A percentile compares a stretch with the other conserved stretches of the same genome.
Conservation (phyloP, 2,888 invertebrate genomes). For the Papilio demoleus region DNA sequence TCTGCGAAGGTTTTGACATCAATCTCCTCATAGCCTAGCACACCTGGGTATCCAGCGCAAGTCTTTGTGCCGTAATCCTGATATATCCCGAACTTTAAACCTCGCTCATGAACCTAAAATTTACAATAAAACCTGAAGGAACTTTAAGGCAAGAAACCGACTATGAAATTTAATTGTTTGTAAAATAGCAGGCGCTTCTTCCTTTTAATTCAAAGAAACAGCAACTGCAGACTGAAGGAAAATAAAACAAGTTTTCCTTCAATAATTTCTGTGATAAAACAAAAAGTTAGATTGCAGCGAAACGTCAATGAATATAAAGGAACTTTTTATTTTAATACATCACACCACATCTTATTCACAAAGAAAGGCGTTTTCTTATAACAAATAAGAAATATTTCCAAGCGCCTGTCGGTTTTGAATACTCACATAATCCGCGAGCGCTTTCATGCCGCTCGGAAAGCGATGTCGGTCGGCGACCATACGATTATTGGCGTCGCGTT, state of each 20-base stretch:
- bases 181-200: too few species aligned
- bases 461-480: conserved; percentile 86
- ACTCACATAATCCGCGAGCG: conserved; percentile 88
- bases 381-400: not conserved
- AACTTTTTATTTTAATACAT: too few species aligned
- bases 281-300: too few species aligned
- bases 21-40: conserved; percentile 84
- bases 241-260: too few species aligned
- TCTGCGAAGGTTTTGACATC: conserved; percentile 90
- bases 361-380: too few species aligned
- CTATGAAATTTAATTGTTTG: too few species aligned
- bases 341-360: not conserved
- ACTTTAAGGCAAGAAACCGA: too few species aligned
- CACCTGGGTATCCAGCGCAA: conserved; percentile 91
- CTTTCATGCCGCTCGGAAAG: conserved; percentile 89
- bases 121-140: too few species aligned
- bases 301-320: too few species aligned
- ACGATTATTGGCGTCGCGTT: conserved; percentile 83
- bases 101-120: conserved; percentile 87
- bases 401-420: conserved; percentile 14
- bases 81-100: conserved; percentile 92
- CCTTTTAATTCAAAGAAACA: too few species aligned
- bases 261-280: too few species aligned
- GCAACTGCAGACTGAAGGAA: too few species aligned
- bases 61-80: conserved; percentile 91